phyloP scores from a whole-genome alignment of 2,888 invertebrate genomes.

The Brachylomia viminalis region DNA sequence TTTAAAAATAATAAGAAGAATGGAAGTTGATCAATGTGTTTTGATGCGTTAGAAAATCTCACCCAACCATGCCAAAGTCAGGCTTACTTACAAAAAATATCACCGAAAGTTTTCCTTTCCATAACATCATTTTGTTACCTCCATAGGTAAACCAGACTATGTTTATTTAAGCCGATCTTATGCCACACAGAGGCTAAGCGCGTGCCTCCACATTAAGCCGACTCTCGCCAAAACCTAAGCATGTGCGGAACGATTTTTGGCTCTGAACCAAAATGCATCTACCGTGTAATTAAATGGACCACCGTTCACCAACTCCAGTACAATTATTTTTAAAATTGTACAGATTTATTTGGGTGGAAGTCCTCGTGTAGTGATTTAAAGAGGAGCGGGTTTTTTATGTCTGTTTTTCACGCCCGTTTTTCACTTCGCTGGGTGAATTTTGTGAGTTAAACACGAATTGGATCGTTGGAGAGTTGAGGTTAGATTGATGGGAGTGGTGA shows the following conservation, averaged over 20 bases:
- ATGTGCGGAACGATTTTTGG: slow-evolving; percentile 69
- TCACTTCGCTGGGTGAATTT: slow-evolving; percentile 21
- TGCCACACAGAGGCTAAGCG: slow-evolving; percentile 37
- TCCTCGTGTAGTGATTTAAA: slow-evolving; percentile 49
- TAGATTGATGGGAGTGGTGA: slow-evolving; percentile 8
- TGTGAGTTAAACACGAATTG: slow-evolving; percentile 23
- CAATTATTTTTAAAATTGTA: slow-evolving; percentile 64
- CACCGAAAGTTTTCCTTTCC: background rate
- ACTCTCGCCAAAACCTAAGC: slow-evolving; percentile 51
- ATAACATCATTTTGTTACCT: slow-evolving; percentile 1
- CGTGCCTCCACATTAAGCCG: slow-evolving; percentile 58
- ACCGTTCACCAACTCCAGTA: slow-evolving; percentile 60
- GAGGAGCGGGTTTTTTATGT: slow-evolving; percentile 36
- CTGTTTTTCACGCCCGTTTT: slow-evolving; percentile 41
- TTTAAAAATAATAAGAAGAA: no score
- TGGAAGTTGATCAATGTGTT: no score
- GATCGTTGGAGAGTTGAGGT: slow-evolving; percentile 4
- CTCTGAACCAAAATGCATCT: slow-evolving; percentile 71
- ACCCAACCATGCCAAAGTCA: background rate
- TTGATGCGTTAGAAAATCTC: background rate
- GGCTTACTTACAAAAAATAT: background rate
- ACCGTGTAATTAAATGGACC: slow-evolving; percentile 74
- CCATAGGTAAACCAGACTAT: slow-evolving; percentile 30
- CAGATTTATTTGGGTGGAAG: slow-evolving; percentile 58
- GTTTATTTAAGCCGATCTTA: slow-evolving; percentile 46